phyloP scores from a whole-genome alignment of 1,140 invertebrate genomes.

The Diachasma alloeum region DNA sequence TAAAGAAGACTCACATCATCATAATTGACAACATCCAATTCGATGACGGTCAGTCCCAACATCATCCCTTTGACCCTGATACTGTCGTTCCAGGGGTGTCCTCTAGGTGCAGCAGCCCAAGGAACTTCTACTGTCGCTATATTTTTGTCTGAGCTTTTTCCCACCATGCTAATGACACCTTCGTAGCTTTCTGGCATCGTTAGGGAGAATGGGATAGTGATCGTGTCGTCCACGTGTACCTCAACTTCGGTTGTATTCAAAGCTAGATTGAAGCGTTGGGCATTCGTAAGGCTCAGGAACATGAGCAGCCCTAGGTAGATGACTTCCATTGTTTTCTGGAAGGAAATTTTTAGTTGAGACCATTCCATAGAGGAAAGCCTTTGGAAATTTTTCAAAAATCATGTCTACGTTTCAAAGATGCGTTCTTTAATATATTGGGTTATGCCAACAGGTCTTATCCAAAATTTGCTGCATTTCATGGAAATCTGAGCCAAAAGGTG shows the following conservation, averaged over 20 bases:
- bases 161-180: neutral
- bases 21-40: neutral
- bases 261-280: neutral
- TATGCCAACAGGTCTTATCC: no score
- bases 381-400: no score
- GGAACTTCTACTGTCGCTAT: constrained; percentile 13
- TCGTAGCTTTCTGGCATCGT: neutral
- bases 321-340: neutral
- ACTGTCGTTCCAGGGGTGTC: neutral
- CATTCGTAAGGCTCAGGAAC: neutral
- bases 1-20: neutral
- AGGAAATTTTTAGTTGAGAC: neutral
- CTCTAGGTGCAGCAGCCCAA: neutral
- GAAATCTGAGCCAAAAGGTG: no score
- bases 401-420: no score
- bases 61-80: neutral
- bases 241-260: neutral
- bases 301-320: neutral
- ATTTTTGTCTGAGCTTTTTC: neutral
- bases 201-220: constrained; percentile 31
- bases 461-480: no score
- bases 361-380: no score
- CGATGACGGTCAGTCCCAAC: neutral
- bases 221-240: constrained; percentile 36
- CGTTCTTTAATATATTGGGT: no score